Evolutionary conservation across 2,797 vertebrate species (phyloP).

Genomic region (Myiotriccus ornatus): DNA sequence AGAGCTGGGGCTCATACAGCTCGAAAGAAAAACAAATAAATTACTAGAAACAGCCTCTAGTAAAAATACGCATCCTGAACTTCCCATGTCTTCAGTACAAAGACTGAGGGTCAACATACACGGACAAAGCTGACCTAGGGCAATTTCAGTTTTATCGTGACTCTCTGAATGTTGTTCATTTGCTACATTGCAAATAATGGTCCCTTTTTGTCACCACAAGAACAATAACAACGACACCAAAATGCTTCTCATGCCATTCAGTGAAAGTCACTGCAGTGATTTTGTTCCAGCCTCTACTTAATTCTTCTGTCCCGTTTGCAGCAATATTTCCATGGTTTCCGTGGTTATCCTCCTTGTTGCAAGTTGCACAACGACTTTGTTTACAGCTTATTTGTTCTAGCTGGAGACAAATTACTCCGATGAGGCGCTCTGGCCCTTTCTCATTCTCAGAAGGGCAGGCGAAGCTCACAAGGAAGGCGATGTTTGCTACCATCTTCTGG

Average conservation of each 20-base stretch:
- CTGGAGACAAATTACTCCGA: background rate
- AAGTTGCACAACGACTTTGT: slow-evolving; percentile 41
- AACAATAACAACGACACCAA: background rate
- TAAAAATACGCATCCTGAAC: background rate
- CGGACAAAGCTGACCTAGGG: background rate
- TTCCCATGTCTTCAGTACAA: slow-evolving; percentile 3
- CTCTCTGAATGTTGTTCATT: background rate
- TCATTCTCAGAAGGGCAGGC: background rate
- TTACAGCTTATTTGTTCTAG: slow-evolving; percentile 22
- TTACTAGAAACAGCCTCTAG: background rate
- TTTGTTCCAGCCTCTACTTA: background rate
- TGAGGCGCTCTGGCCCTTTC: background rate
- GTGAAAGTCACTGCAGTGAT: background rate
- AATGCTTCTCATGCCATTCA: slow-evolving; percentile 32
- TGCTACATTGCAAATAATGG: slow-evolving; percentile 40
- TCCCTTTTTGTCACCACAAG: slow-evolving; percentile 31
- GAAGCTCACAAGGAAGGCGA: background rate
- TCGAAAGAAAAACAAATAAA: background rate
- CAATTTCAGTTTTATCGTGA: background rate
- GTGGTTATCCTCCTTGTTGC: background rate
- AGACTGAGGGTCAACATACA: slow-evolving; percentile 20
- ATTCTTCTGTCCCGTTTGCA: background rate
- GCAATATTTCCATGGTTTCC: slow-evolving; percentile 20
- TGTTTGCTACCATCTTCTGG: slow-evolving; percentile 62
- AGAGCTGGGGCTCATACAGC: background rate